These are phyloP conservation scores for Cyclophora albipunctata DNA, from an alignment of 2,888 invertebrate species.

Conservation along the genomic window DNA sequence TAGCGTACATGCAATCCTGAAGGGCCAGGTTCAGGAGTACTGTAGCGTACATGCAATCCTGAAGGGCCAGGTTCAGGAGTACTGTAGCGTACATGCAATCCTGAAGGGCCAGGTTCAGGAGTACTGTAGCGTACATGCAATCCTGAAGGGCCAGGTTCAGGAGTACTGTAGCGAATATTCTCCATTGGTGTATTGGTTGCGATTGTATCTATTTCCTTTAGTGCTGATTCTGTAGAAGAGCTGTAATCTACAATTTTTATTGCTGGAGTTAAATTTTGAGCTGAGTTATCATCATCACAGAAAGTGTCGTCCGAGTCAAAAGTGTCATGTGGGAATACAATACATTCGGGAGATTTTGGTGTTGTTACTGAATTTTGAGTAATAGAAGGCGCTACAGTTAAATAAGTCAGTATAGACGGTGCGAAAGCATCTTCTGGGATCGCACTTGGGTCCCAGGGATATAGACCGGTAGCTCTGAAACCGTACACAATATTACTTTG, in stretches of 20 bases:
- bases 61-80: conserved; percentile 2
- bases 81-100: conserved; percentile 1
- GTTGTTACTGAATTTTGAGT: neutral
- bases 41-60: conserved; percentile 1
- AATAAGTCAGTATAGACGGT: neutral
- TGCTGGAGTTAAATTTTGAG: neutral
- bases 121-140: neutral
- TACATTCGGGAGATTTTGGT: neutral
- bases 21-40: neutral
- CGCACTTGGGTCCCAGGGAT: conserved; percentile 1
- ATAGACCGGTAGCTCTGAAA: conserved; percentile 3
- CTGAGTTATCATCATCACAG: neutral
- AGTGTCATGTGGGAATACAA: neutral
- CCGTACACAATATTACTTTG: conserved; percentile 1
- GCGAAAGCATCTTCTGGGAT: conserved; percentile 3
- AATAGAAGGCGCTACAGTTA: neutral
- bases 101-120: conserved; percentile 1
- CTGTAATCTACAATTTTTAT: neutral
- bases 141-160: neutral
- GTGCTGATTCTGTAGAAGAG: neutral
- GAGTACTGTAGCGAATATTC: conserved; percentile 1
- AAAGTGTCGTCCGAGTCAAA: neutral
- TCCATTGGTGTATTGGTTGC: neutral
- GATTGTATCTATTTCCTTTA: neutral
- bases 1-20: neutral